These are phyloP conservation scores for Drosophila sp. DNA, from an alignment of 1,140 invertebrate species.

Conservation along the genomic window DNA sequence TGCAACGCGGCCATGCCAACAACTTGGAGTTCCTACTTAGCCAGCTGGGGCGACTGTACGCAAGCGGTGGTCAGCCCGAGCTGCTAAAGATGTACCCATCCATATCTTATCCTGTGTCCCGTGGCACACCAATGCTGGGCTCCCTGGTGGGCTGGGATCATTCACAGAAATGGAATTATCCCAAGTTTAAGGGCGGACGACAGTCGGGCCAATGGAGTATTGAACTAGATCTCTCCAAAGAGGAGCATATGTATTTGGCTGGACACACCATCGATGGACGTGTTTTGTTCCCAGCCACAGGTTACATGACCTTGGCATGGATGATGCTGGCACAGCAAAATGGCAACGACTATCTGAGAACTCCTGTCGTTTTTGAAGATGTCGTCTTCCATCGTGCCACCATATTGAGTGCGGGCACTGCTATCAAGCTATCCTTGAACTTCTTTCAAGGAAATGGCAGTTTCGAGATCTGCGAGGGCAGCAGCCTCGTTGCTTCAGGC, in stretches of 20 bases:
- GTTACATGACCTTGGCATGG: slow-evolving; percentile 97
- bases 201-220: slow-evolving; percentile 88
- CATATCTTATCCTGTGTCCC: slow-evolving; percentile 91
- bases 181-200: slow-evolving; percentile 86
- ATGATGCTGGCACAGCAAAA: slow-evolving; percentile 94
- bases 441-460: slow-evolving; percentile 94
- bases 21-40: slow-evolving; percentile 89
- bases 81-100: slow-evolving; percentile 88
- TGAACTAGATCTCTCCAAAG: slow-evolving; percentile 90
- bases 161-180: slow-evolving; percentile 89
- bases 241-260: slow-evolving; percentile 89
- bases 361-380: slow-evolving; percentile 93
- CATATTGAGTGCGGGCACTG: slow-evolving; percentile 90
- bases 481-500: slow-evolving; percentile 91
- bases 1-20: slow-evolving; percentile 88
- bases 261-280: slow-evolving; percentile 97
- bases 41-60: slow-evolving; percentile 91
- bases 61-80: slow-evolving; percentile 90
- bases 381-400: slow-evolving; percentile 95
- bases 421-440: slow-evolving; percentile 93
- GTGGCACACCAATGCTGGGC: slow-evolving; percentile 93
- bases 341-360: slow-evolving; percentile 89
- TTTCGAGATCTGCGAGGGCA: slow-evolving; percentile 96
- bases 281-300: slow-evolving; percentile 97
- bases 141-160: slow-evolving; percentile 96